These are phyloP conservation scores for Psittacula echo DNA, from an alignment of 2,797 vertebrate genomes.

Conservation along the genomic window DNA sequence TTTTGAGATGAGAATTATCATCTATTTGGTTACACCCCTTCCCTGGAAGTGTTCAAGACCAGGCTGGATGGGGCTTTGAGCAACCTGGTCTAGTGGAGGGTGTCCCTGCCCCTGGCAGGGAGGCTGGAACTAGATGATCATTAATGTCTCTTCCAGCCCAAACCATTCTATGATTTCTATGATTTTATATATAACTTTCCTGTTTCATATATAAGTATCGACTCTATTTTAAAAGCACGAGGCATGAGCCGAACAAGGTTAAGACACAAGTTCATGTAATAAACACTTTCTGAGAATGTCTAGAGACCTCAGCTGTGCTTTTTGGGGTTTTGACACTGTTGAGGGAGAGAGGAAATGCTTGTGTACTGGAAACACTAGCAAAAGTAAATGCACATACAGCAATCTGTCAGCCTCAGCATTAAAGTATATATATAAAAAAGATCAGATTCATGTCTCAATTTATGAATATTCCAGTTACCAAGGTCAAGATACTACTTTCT, in stretches of 20 bases:
- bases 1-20: neutral
- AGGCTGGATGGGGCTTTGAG: neutral
- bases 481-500: neutral
- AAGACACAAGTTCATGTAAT: neutral
- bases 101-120: neutral
- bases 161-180: neutral
- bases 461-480: neutral
- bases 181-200: neutral
- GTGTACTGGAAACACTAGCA: neutral
- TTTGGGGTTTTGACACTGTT: neutral
- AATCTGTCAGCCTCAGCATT: neutral
- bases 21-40: neutral
- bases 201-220: neutral
- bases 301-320: neutral
- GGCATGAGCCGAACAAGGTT: neutral
- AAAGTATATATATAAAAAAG: neutral
- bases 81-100: neutral
- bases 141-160: neutral
- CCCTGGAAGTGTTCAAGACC: neutral
- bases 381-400: neutral
- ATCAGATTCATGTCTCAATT: neutral
- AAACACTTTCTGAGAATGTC: neutral
- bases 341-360: neutral
- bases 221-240: neutral
- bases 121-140: neutral